Conservation (phyloP, 92 coral and sea anemone genomes). For the Palythoa grandiflora region DNA sequence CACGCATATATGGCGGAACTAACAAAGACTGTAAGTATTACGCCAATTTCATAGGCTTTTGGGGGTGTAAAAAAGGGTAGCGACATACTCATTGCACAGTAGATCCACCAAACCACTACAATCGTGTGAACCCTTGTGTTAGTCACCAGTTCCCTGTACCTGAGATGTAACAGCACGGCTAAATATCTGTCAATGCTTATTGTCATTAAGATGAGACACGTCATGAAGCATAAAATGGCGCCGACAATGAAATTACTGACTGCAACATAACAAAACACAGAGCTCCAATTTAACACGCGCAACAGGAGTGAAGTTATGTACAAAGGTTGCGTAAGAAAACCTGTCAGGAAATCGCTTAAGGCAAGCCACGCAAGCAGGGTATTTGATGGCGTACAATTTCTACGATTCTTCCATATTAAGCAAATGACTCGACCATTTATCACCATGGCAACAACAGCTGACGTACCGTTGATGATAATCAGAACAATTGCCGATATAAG, state of each 20-base stretch:
- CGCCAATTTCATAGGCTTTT: neutral
- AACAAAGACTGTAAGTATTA: neutral
- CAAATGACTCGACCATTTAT: neutral
- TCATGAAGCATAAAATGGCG: neutral
- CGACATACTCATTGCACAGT: too few relatives aligned
- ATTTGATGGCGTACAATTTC: neutral
- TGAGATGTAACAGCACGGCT: slow-evolving; percentile 4
- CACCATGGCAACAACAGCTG: neutral
- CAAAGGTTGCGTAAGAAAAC: neutral
- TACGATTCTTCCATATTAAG: neutral
- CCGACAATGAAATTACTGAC: neutral
- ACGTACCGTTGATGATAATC: neutral
- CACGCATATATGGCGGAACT: neutral
- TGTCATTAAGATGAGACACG: neutral
- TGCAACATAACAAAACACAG: slow-evolving; percentile 7
- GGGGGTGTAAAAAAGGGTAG: neutral
- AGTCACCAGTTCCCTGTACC: slow-evolving; percentile 4
- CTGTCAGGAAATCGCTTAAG: neutral
- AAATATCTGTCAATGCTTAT: neutral
- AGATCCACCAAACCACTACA: too few relatives aligned
- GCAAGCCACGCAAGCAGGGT: too few relatives aligned
- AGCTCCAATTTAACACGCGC: neutral
- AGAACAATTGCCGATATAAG: neutral
- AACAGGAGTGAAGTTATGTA: neutral
- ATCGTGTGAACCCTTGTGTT: neutral